Conservation (phyloP, 2,113 vertebrate genomes). For the Rostratula benghalensis region DNA sequence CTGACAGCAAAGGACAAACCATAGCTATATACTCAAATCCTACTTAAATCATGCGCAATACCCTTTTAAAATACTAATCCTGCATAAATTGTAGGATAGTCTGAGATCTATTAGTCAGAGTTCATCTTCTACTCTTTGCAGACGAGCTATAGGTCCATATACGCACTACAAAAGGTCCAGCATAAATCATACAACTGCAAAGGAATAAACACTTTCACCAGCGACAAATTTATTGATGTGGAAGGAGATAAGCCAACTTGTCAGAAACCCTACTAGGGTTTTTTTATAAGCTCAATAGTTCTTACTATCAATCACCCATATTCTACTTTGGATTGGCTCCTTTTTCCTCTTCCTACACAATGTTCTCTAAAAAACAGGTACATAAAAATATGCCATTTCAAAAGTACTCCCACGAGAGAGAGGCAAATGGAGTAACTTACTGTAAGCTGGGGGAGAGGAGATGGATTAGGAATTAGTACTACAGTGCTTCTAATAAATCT, state of each 20-base stretch:
- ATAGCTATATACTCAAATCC: not conserved
- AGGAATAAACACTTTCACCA: constrained; percentile 18
- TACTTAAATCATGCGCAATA: constrained; percentile 40
- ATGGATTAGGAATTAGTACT: not conserved
- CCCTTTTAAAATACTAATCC: constrained; percentile 39
- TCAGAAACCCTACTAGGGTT: not conserved
- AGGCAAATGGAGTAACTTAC: not conserved
- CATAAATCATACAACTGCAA: not conserved
- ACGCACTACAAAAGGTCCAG: constrained; percentile 16
- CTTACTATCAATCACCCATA: not conserved
- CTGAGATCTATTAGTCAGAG: constrained; percentile 15
- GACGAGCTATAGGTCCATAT: constrained; percentile 31
- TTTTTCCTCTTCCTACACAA: not conserved
- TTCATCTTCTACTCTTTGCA: constrained; percentile 16
- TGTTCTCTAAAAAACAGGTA: not conserved
- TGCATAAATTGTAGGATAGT: constrained; percentile 9
- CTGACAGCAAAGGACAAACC: constrained; percentile 68
- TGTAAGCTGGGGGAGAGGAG: not conserved
- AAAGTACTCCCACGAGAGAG: not conserved
- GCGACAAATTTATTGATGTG: constrained; percentile 6
- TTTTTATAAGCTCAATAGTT: constrained; percentile 26
- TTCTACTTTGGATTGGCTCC: not conserved
- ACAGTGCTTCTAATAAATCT: constrained; percentile 24
- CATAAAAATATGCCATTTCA: not conserved
- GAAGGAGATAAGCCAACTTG: constrained; percentile 18